Conservation (phyloP, 2,113 vertebrate genomes). For the Cyphomyrus plagiostoma region DNA sequence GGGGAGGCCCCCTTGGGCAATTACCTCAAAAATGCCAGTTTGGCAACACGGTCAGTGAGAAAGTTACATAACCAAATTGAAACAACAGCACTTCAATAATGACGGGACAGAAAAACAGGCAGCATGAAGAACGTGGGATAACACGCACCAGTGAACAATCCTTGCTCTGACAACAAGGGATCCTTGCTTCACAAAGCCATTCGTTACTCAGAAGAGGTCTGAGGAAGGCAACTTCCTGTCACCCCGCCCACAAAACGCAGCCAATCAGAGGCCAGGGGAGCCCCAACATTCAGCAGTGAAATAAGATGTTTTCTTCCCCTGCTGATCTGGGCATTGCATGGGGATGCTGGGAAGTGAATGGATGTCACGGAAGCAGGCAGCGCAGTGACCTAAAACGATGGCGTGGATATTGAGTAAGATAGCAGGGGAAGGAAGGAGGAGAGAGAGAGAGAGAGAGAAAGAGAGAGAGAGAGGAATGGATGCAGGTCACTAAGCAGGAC, state of each 20-base stretch:
- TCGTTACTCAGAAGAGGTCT: not conserved
- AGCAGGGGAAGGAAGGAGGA: not conserved
- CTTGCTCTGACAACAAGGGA: not conserved
- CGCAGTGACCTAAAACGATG: not conserved
- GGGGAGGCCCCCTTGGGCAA: not conserved
- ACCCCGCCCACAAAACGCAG: not conserved
- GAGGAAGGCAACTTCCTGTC: not conserved
- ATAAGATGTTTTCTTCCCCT: not conserved
- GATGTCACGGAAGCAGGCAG: not conserved
- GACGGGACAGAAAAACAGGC: not conserved
- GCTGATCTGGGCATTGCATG: not conserved
- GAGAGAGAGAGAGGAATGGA: not conserved
- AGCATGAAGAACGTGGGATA: not conserved
- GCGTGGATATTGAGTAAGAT: not conserved
- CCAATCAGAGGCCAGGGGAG: not conserved
- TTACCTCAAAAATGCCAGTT: constrained; percentile 1
- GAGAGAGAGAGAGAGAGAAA: not conserved
- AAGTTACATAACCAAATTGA: constrained; percentile 1
- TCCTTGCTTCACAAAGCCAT: not conserved
- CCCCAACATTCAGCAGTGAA: not conserved
- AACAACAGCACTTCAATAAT: constrained; percentile 7
- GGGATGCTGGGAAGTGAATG: not conserved
- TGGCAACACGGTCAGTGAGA: constrained; percentile 4
- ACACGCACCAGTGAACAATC: not conserved
- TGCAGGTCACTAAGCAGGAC: not conserved